Conservation (phyloP, 2,888 invertebrate species). For the Nesidiocoris tenuis region DNA sequence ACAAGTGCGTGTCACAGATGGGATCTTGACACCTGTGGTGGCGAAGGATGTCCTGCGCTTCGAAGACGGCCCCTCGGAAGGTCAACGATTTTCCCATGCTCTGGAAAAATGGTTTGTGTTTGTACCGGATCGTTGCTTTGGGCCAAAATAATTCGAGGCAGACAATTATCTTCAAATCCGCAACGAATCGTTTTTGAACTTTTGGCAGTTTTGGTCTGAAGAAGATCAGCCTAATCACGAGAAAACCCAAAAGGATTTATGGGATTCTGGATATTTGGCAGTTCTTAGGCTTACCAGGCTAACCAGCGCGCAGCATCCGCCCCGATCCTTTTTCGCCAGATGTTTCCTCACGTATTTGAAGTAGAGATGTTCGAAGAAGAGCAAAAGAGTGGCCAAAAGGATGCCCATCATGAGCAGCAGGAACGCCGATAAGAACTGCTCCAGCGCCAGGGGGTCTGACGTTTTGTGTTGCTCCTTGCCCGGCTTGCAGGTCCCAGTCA, state of each 20-base stretch:
- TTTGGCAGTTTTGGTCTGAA: no score
- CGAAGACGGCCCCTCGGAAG: slow-evolving; percentile 76
- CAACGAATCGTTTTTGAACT: no score
- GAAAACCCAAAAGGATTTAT: not conserved
- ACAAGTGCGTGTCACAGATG: slow-evolving; percentile 77
- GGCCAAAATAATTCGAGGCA: no score
- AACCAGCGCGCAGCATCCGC: slow-evolving; percentile 87
- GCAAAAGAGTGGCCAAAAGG: slow-evolving; percentile 79
- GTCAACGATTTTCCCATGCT: slow-evolving; percentile 75
- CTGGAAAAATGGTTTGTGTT: slow-evolving; percentile 52
- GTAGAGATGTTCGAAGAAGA: slow-evolving; percentile 90
- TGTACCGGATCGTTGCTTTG: no score
- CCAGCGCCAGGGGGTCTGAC: slow-evolving; percentile 83
- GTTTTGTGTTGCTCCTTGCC: slow-evolving; percentile 89
- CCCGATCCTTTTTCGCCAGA: slow-evolving; percentile 82
- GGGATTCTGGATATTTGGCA: not conserved
- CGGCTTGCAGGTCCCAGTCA: slow-evolving; percentile 93
- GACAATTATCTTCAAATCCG: no score
- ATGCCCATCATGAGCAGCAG: slow-evolving; percentile 93
- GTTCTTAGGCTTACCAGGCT: slow-evolving; percentile 71
- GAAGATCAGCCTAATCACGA: no score
- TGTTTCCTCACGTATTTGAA: slow-evolving; percentile 89
- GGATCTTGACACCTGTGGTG: slow-evolving; percentile 76
- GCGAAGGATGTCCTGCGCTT: slow-evolving; percentile 73
- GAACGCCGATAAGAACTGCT: slow-evolving; percentile 97